Base-by-base conservation (phyloP, 2,888 invertebrate genomes). In the Oasisia sp. region DNA sequence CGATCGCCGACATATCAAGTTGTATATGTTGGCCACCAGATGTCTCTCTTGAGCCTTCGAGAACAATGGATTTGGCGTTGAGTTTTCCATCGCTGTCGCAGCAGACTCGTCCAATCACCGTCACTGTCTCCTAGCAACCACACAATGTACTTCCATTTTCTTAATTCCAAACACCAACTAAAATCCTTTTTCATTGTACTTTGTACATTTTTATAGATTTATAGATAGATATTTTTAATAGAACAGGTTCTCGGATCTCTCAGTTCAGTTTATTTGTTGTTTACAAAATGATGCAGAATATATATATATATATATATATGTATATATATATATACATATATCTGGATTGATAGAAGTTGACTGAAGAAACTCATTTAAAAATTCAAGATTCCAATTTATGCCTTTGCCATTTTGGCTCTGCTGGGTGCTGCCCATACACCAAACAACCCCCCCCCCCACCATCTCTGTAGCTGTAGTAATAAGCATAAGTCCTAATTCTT, bases 61-160 rank as follows among this genome's bases (percentile, higher is more conserved):
- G 96, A 74, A 98, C 95, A 1, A 98, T 97, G 44, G 98, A 98
- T 93, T 97, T 97, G 0, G 97, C 96, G 96, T 98, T 98, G 45
- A 98, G 96, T 93, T 97, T 97, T 0, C 97, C 97, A 94, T 97
- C 97, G 93, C 97, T 97, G 94, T 98, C 98, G 94, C 98, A 98
- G 94, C 97, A 97, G 93, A 98, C 97, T 91, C 98, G 97, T 27
- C 99, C 99, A 92, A 97, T 97, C 12, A 97, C 97, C 56, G 96
- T 96, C 38, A 97, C 96, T 19, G 95, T 94, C 93, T 97, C 96
- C 96, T 74, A 74, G 74, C 58, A 90, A 74, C 74, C 74, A 74
- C 74, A 74, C 27, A 74, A 74, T 19, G 27, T 74, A 74, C 74
- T 74, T 74, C 74, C 38, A 38, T 38, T 38, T 38, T 38, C 38